A percentile compares a stretch with the other conserved stretches of the same genome.
Conservation (phyloP, 1,140 invertebrate genomes). For the Leptinotarsa lineolata region DNA sequence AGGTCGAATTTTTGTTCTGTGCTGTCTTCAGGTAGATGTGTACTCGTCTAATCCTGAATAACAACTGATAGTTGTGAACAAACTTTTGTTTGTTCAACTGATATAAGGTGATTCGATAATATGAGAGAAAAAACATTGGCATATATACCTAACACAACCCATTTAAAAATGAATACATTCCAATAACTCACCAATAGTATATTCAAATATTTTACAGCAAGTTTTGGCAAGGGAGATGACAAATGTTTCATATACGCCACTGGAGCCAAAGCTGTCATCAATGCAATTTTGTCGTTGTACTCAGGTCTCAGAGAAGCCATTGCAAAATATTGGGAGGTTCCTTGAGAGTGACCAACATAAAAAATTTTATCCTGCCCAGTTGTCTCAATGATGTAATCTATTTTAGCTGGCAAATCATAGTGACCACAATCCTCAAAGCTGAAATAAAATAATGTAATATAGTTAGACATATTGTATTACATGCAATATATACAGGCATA, state of each 20-base stretch:
- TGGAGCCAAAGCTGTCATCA: conserved; percentile 70
- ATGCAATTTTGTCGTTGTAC: conserved; percentile 64
- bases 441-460: conserved; percentile 18
- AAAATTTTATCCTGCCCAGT: conserved; percentile 39
- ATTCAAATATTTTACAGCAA: conserved; percentile 15
- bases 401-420: conserved; percentile 65
- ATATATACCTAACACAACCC: neutral
- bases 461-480: too few species aligned
- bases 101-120: neutral
- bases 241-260: conserved; percentile 65
- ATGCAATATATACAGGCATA: too few species aligned
- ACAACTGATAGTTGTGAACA: too few species aligned
- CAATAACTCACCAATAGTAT: conserved; percentile 10
- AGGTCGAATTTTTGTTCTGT: too few species aligned
- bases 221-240: conserved; percentile 12
- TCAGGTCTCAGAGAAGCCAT: conserved; percentile 67
- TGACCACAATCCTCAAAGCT: conserved; percentile 55
- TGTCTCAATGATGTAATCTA: conserved; percentile 59
- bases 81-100: too few species aligned
- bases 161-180: neutral
- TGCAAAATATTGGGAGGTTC: conserved; percentile 67
- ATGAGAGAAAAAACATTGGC: neutral
- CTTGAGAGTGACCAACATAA: conserved; percentile 56
- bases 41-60: too few species aligned
- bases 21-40: too few species aligned